These are phyloP conservation scores for Aplysina aerophoba DNA, from an alignment of 37 sponge, comb jelly and placozoan genomes.

Conservation along the genomic window DNA sequence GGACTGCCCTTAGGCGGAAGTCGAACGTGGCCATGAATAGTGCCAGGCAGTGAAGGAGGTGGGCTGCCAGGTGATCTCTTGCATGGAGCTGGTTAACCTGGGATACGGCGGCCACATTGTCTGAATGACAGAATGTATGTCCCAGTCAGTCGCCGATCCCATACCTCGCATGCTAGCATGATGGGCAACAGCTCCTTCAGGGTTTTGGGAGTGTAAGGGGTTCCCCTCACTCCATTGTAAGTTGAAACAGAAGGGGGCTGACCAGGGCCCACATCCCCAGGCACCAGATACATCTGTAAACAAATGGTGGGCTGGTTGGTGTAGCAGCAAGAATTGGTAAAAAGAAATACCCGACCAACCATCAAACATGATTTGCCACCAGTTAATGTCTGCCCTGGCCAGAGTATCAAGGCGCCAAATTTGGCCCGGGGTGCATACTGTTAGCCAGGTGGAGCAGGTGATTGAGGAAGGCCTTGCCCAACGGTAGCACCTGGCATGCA, in stretches of 20 bases:
- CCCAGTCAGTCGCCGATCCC: not conserved
- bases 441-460: slow-evolving; percentile 15
- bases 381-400: not conserved
- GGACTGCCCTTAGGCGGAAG: not conserved
- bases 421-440: slow-evolving; percentile 1
- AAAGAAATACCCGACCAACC: not conserved
- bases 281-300: slow-evolving; percentile 18
- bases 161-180: not conserved
- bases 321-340: not conserved
- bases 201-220: not conserved
- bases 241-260: slow-evolving; percentile 1
- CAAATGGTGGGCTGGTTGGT: not conserved
- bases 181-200: slow-evolving; percentile 9
- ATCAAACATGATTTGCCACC: slow-evolving; percentile 13
- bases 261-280: slow-evolving; percentile 36
- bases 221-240: not conserved
- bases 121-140: not conserved
- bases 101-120: slow-evolving; percentile 27
- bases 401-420: not conserved
- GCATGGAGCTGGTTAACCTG: not conserved
- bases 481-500: slow-evolving; percentile 30
- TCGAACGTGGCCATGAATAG: too few species aligned
- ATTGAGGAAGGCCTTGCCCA: slow-evolving; percentile 36
- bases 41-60: too few species aligned
- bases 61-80: not conserved